A percentile compares a stretch with the other conserved stretches of the same genome.
Conservation (phyloP, 2,113 vertebrate genomes). For the Dascyllus trimaculatus region DNA sequence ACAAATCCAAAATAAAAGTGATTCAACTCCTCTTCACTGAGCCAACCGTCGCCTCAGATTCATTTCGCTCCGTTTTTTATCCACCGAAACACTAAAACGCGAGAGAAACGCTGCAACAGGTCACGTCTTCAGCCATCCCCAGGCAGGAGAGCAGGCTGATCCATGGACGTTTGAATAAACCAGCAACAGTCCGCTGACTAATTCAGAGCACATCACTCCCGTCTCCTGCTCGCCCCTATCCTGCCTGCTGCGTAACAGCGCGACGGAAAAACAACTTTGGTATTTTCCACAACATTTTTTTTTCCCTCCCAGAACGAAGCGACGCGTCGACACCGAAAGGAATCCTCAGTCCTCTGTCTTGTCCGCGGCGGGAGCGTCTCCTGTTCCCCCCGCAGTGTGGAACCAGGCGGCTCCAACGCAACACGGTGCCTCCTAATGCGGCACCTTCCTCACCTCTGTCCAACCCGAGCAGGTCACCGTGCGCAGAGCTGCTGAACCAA, state of each 20-base stretch:
- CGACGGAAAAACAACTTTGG: slow-evolving; percentile 52
- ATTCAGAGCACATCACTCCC: slow-evolving; percentile 65
- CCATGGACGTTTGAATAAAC: slow-evolving; percentile 51
- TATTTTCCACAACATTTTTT: slow-evolving; percentile 45
- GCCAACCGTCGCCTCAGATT: slow-evolving; percentile 18
- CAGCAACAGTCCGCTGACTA: slow-evolving; percentile 48
- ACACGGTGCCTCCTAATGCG: slow-evolving; percentile 39
- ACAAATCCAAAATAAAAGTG: slow-evolving; percentile 46
- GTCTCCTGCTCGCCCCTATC: slow-evolving; percentile 17
- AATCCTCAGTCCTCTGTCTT: neutral
- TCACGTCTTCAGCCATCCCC: slow-evolving; percentile 70
- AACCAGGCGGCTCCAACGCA: slow-evolving; percentile 41
- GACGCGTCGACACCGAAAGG: slow-evolving; percentile 6
- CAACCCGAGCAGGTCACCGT: slow-evolving; percentile 6
- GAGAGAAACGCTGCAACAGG: slow-evolving; percentile 71
- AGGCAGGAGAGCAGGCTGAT: slow-evolving; percentile 47
- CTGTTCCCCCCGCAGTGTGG: slow-evolving; percentile 6
- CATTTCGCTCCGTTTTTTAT: slow-evolving; percentile 34
- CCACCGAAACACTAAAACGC: slow-evolving; percentile 20
- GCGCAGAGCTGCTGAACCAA: slow-evolving; percentile 3
- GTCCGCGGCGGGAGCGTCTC: slow-evolving; percentile 35
- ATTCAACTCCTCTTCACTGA: slow-evolving; percentile 35
- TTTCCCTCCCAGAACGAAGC: slow-evolving; percentile 16
- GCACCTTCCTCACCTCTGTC: slow-evolving; percentile 55
- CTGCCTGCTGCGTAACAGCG: slow-evolving; percentile 24